phyloP scores from a whole-genome alignment of 2,797 vertebrate genomes.

The Notoglanidium macrostoma region DNA sequence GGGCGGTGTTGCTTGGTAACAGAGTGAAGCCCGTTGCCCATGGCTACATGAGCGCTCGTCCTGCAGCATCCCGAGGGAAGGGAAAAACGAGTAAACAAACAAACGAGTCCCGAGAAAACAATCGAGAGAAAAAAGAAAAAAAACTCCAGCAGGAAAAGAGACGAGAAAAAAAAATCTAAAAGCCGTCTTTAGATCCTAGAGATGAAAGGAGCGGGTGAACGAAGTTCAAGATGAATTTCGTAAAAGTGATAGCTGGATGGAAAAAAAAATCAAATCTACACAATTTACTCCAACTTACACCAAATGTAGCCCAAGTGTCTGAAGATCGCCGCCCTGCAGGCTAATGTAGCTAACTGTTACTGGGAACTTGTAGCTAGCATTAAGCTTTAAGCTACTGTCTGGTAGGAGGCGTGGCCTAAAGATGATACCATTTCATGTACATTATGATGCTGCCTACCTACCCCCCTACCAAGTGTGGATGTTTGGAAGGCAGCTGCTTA shows the following conservation, averaged over 20 bases:
- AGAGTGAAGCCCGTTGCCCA: conserved; percentile 65
- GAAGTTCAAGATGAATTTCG: neutral
- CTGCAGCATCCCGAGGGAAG: conserved; percentile 67
- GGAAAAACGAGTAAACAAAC: conserved; percentile 43
- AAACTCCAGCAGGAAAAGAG: conserved; percentile 15
- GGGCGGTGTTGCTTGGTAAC: conserved; percentile 65
- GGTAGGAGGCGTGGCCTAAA: neutral
- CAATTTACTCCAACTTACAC: neutral
- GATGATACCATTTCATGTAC: neutral
- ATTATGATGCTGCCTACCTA: neutral
- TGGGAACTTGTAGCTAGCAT: neutral
- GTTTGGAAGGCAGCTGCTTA: neutral
- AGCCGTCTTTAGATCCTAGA: conserved; percentile 1
- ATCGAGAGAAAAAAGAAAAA: conserved; percentile 15
- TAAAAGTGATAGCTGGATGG: neutral
- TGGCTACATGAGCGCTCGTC: conserved; percentile 69
- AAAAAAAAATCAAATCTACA: neutral
- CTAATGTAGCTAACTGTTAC: conserved; percentile 9
- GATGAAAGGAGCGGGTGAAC: conserved; percentile 18
- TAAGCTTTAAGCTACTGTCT: neutral
- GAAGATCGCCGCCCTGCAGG: neutral
- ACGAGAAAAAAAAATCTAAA: neutral
- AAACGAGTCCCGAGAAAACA: conserved; percentile 4
- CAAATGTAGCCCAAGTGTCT: neutral
- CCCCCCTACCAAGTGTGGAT: neutral